Evolutionary conservation across 2,797 vertebrate species (phyloP), one percentile per base, ranked within the genome.

Genomic region (Buphagus erythrorhynchus): DNA sequence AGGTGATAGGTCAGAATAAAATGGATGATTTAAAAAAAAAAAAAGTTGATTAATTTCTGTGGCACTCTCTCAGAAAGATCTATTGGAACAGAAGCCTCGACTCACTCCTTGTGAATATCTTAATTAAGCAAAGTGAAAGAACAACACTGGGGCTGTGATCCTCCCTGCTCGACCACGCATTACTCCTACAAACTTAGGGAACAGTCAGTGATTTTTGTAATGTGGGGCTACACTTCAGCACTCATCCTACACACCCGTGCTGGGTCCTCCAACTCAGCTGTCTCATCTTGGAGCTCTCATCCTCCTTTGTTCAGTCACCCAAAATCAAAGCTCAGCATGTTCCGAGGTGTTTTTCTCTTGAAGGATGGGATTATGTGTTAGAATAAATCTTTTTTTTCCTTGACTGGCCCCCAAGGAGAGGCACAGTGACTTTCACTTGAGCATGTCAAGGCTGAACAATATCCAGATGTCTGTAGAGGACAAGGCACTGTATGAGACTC

Each of bases 1-100:
- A 92, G 77, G 95, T 75, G 83, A 88, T 31, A 82, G 97, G 83
- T 97, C 93, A 93, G 74, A 87, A 75, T 72, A 46, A 88, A 96
- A 71, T 55, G 79, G 78, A 57, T 92, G 57, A 84, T 81, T 86
- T 31, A 6, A 54, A 51, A 73, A 76, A 93, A 58, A 83, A 87
- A 84, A 79, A 92, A 38, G 72, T 67, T 91, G 78, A 91, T 95
- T 93, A 76, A 91, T 95, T 95, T 88, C 69, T 59, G 46, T 66
- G 87, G 66, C 71, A 28, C 62, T 84, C 5, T 75, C 96, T 92
- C 55, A 29, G 28, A 94, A 81, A 67, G 87, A 88, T 38, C 13
- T 35, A 24, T 55, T 42, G 46, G 81, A 92, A 89, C 31, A 93
- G 84, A 75, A 91, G 75, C 59, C 43, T 79, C 17, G 2, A n/a